These are phyloP conservation scores for Mormoops blainvillei DNA, from an alignment of 2,113 vertebrate species.

Conservation along the genomic window DNA sequence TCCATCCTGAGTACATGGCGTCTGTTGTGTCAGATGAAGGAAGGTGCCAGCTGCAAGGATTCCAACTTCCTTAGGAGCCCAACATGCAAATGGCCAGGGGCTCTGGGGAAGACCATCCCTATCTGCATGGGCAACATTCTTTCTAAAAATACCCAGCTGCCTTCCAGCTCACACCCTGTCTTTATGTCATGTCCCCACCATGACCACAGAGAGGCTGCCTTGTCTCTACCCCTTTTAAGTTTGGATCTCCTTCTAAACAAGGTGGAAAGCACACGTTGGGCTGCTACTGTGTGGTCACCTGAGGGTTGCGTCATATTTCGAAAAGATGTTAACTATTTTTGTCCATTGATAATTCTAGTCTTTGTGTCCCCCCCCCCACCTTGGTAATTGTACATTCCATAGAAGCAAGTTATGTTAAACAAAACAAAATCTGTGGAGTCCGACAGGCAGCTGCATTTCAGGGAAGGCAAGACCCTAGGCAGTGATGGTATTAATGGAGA, in stretches of 20 bases:
- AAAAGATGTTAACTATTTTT: not conserved
- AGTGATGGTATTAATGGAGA: not conserved
- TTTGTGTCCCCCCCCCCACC: not conserved
- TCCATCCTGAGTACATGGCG: not conserved
- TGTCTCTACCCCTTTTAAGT: not conserved
- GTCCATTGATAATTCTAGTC: not conserved
- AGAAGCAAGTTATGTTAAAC: not conserved
- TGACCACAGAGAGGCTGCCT: not conserved
- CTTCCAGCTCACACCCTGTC: not conserved
- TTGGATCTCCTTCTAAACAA: not conserved
- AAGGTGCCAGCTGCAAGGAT: not conserved
- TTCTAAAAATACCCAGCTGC: not conserved
- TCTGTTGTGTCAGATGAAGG: not conserved
- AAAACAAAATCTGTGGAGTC: not conserved
- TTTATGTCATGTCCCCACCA: not conserved
- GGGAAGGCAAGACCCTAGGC: not conserved
- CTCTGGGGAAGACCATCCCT: not conserved
- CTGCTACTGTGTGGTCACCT: not conserved
- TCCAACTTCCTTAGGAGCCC: not conserved
- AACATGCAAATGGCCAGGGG: not conserved
- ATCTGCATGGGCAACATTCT: not conserved
- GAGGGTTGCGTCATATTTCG: not conserved
- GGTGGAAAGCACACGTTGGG: not conserved
- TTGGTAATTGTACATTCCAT: not conserved
- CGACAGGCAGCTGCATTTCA: not conserved